Conservation (phyloP, 2,113 vertebrate species). For the Atherinomorus stipes region DNA sequence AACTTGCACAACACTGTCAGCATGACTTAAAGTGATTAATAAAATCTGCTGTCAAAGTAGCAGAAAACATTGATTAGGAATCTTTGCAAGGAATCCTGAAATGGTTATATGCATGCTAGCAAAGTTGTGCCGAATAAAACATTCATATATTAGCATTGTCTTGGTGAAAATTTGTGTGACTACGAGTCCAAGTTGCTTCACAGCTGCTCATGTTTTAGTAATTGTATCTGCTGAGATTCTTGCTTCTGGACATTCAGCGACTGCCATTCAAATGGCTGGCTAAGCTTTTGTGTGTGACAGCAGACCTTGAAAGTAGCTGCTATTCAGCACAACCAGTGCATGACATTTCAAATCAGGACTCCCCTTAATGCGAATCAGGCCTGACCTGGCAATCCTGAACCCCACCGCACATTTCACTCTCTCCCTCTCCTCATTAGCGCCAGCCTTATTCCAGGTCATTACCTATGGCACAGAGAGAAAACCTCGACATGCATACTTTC, state of each 20-base stretch:
- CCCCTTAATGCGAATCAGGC: conserved; percentile 25
- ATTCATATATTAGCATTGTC: background rate
- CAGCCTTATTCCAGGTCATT: conserved; percentile 61
- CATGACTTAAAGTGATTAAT: too few relatives aligned
- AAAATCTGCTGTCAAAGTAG: background rate
- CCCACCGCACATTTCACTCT: conserved; percentile 30
- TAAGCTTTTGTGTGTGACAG: conserved; percentile 48
- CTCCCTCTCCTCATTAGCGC: conserved; percentile 56
- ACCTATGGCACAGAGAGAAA: conserved; percentile 30
- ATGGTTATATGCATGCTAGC: too few relatives aligned
- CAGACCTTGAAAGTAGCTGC: conserved; percentile 54
- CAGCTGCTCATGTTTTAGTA: conserved; percentile 8
- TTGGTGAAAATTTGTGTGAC: background rate
- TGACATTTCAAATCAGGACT: conserved; percentile 60
- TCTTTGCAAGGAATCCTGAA: too few relatives aligned
- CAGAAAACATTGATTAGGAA: too few relatives aligned
- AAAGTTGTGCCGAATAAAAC: too few relatives aligned
- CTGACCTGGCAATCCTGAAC: conserved; percentile 47
- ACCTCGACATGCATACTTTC: conserved; percentile 5
- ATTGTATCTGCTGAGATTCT: conserved; percentile 11
- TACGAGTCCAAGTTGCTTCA: background rate
- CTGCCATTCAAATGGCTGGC: conserved; percentile 46
- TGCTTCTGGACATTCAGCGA: conserved; percentile 31
- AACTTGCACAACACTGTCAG: too few relatives aligned
- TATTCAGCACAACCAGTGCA: conserved; percentile 76